Evolutionary conservation across 1,140 invertebrate genomes (phyloP), one percentile per base, ranked within the genome.

Genomic region (Ips nitidus): DNA sequence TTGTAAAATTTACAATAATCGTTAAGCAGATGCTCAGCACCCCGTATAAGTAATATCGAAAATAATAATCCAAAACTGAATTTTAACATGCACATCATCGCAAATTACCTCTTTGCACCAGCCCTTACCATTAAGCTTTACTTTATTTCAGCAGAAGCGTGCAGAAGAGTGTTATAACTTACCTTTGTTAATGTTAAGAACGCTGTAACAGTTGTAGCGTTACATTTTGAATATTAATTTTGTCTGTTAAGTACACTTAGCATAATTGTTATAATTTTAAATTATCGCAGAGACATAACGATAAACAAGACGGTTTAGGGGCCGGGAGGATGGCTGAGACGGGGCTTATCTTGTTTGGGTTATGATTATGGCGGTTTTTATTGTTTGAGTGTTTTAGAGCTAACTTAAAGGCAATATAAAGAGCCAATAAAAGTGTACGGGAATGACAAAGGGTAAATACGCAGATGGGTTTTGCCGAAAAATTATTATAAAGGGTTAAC

Each of bases 181-280:
- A 61, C 57, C 58, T 60, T 69, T 69, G 66, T 69, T 69, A 69
- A 69, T 61, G 66, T 40, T 69, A 61, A 69, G 66, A 69, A 61
- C 66, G 50, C 66, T 55, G 66, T 69, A 69, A 69, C 66, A 69
- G 66, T 69, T 61, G 66, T 69, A 61, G 58, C 66, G 58, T 59
- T 59, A 69, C 66, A 69, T 69, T 69, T 69, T 69, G 66, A 69
- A 69, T 69, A 69, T 69, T 69, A 69, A 69, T 69, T 69, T 61
- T 41, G 43, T 56, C 66, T 69, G 66, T 69, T 69, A 69, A 69
- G 66, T 61, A 69, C 57, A 69, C 66, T 69, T 69, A 69, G 66
- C 66, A 55, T 69, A 69, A 69, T 69, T 69, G 66, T 61, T 69
- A 69, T 69, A 69, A 69, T 69, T 69, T 69, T 69, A 69, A 69